phyloP scores from a whole-genome alignment of 2,888 invertebrate genomes.

The Sphecodes monilicornis region DNA sequence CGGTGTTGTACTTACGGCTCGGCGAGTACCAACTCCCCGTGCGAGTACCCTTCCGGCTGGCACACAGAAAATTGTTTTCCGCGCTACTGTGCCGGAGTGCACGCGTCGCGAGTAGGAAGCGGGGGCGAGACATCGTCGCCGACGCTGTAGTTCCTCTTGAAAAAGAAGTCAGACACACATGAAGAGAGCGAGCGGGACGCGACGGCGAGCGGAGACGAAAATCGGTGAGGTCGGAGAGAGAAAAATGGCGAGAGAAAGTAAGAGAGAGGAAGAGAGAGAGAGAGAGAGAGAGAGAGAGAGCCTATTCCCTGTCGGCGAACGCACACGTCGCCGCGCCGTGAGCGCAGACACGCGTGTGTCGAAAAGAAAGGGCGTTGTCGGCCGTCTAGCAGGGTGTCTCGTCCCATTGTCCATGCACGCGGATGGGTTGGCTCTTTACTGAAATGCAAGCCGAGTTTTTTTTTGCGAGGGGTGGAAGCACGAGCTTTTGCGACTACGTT shows the following conservation, averaged over 20 bases:
- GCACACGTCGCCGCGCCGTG: slow-evolving; percentile 40
- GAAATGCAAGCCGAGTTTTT: slow-evolving; percentile 75
- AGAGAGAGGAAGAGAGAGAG: neutral
- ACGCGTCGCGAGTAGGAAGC: slow-evolving; percentile 53
- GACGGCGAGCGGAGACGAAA: slow-evolving; percentile 9
- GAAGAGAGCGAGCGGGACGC: slow-evolving; percentile 32
- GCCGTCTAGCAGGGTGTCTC: slow-evolving; percentile 77
- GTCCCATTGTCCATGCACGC: slow-evolving; percentile 75
- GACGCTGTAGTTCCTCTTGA: slow-evolving; percentile 48
- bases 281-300: slow-evolving; percentile 23
- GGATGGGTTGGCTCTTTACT: slow-evolving; percentile 76
- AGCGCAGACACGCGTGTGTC: slow-evolving; percentile 64
- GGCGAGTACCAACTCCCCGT: slow-evolving; percentile 22
- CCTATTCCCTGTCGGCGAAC: slow-evolving; percentile 47
- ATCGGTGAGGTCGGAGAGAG: neutral
- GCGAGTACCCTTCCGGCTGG: neutral
- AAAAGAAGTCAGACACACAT: slow-evolving; percentile 60
- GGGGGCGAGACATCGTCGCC: slow-evolving; percentile 54
- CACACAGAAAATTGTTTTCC: slow-evolving; percentile 63
- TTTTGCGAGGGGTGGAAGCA: slow-evolving; percentile 59
- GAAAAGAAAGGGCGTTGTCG: slow-evolving; percentile 73
- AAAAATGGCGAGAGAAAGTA: slow-evolving; percentile 11
- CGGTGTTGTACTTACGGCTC: slow-evolving; percentile 37
- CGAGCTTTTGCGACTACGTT: slow-evolving; percentile 32
- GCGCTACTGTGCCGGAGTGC: slow-evolving; percentile 55